phyloP scores from a whole-genome alignment of 2,113 vertebrate genomes.

The Seriola quinqueradiata region DNA sequence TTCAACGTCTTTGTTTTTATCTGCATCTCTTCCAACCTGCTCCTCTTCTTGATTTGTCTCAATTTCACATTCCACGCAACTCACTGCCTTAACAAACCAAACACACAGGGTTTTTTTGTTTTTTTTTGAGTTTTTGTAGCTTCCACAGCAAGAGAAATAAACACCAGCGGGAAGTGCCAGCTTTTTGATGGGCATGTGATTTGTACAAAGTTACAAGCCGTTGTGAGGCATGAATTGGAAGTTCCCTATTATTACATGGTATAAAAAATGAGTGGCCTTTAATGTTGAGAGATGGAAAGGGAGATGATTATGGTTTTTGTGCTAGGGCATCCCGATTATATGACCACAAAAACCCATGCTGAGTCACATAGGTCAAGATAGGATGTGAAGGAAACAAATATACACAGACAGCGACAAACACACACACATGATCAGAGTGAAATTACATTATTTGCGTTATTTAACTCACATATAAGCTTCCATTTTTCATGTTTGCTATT shows the following conservation, averaged over 20 bases:
- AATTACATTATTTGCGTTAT: conserved; percentile 1
- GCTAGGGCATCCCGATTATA: conserved; percentile 76
- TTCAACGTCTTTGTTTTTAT: conserved; percentile 52
- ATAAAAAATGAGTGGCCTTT: conserved; percentile 75
- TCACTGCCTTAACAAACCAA: background rate
- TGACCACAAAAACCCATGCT: conserved; percentile 75
- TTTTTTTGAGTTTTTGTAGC: background rate
- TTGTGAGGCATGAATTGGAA: conserved; percentile 71
- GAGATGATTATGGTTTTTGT: conserved; percentile 82
- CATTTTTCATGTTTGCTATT: background rate
- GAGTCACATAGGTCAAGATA: conserved; percentile 77
- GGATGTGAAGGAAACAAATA: conserved; percentile 64
- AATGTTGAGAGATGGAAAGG: conserved; percentile 77
- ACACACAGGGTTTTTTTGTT: background rate
- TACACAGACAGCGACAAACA: conserved; percentile 17
- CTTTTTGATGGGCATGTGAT: conserved; percentile 70
- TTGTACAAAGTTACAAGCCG: conserved; percentile 78
- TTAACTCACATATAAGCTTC: background rate
- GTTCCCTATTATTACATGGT: conserved; percentile 81
- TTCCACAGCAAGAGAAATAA: conserved; percentile 44
- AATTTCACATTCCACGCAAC: background rate
- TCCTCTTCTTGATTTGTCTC: background rate
- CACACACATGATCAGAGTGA: conserved; percentile 2
- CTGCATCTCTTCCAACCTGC: conserved; percentile 9
- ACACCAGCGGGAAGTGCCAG: conserved; percentile 45